Evolutionary conservation across 2,797 vertebrate species (phyloP).

Genomic region (Phoeniculus purpureus): DNA sequence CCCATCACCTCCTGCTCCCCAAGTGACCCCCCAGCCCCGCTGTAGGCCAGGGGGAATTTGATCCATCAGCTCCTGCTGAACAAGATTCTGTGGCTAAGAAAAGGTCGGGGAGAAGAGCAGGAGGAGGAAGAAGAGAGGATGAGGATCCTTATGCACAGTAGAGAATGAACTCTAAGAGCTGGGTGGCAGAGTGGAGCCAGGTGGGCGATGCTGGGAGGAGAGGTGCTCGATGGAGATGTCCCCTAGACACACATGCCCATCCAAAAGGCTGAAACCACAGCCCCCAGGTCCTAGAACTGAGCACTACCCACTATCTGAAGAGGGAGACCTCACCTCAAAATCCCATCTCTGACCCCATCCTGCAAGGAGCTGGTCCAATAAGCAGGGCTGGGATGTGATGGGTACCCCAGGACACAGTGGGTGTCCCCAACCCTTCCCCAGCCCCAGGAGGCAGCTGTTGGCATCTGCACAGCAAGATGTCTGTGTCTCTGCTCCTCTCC

Average conservation of each 20-base stretch:
- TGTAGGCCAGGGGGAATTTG: rapidly evolving
- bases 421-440: neutral
- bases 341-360: neutral
- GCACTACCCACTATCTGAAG: rapidly evolving
- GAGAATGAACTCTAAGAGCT: neutral
- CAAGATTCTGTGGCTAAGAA: neutral
- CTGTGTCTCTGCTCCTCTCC: neutral
- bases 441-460: neutral
- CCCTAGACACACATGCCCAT: neutral
- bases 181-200: rapidly evolving
- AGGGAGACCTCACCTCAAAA: neutral
- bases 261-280: neutral
- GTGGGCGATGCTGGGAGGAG: neutral
- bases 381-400: neutral
- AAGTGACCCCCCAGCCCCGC: neutral
- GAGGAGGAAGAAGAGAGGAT: neutral
- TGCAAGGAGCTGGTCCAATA: neutral
- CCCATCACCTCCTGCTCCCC: neutral
- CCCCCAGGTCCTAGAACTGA: neutral
- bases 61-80: neutral
- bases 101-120: neutral
- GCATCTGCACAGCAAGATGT: neutral
- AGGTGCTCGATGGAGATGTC: neutral
- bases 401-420: neutral
- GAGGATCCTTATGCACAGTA: neutral